Evolutionary conservation across 2,888 invertebrate species (phyloP).

Genomic region (Amblyjoppa fuscipennis): DNA sequence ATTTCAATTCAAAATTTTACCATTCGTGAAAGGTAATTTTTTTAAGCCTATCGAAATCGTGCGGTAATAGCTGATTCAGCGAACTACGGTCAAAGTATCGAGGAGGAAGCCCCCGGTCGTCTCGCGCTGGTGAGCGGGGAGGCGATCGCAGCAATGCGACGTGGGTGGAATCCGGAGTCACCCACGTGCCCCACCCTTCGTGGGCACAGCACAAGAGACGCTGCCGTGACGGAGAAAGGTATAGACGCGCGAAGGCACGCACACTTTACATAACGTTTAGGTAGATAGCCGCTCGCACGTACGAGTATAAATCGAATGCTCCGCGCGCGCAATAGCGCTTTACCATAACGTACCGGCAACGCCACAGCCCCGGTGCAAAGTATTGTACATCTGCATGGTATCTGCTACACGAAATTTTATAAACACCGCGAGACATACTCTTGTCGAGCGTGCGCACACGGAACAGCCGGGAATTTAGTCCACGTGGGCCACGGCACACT

Average conservation of each 20-base stretch:
- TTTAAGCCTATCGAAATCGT: neutral
- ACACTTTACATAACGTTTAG: conserved; percentile 72
- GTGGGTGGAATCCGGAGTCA: conserved; percentile 81
- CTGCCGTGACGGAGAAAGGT: conserved; percentile 59
- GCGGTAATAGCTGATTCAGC: neutral
- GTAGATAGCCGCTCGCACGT: conserved; percentile 67
- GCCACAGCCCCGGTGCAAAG: conserved; percentile 16
- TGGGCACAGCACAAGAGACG: conserved; percentile 56
- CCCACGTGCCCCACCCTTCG: conserved; percentile 78
- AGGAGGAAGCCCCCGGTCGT: conserved; percentile 41
- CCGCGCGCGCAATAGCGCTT: conserved; percentile 38
- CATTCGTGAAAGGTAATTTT: neutral
- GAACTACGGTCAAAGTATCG: conserved; percentile 44
- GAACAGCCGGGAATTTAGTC: conserved; percentile 31
- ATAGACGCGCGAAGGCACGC: conserved; percentile 68
- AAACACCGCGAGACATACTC: conserved; percentile 34
- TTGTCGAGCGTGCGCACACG: conserved; percentile 15
- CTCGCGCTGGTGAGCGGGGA: conserved; percentile 55
- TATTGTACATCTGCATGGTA: conserved; percentile 6
- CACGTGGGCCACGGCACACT: conserved; percentile 30
- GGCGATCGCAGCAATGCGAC: conserved; percentile 64
- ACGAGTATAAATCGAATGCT: conserved; percentile 67
- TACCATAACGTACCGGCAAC: conserved; percentile 31
- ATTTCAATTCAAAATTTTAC: neutral
- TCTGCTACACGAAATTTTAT: conserved; percentile 20